Conservation (phyloP, 2,797 vertebrate species). For the Poeciliopsis turneri region DNA sequence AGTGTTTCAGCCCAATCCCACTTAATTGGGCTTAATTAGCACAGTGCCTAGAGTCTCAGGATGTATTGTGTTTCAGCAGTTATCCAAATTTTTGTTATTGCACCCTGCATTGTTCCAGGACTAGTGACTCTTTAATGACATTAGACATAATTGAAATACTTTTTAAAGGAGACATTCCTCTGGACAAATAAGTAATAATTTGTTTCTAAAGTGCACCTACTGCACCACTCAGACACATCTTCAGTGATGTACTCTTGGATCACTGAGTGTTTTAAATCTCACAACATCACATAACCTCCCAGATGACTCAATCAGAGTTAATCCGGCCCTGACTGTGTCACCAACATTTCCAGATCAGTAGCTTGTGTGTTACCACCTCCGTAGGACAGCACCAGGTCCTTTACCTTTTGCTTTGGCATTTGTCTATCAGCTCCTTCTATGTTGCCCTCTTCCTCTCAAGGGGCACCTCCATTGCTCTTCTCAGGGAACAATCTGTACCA, state of each 20-base stretch:
- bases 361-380: too few species aligned
- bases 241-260: not conserved
- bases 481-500: not conserved
- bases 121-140: not conserved
- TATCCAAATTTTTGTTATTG: slow-evolving; percentile 6
- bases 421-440: not conserved
- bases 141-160: not conserved
- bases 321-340: not conserved
- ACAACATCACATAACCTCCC: not conserved
- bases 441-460: not conserved
- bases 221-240: not conserved
- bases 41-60: not conserved
- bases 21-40: slow-evolving; percentile 7
- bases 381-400: not conserved
- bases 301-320: not conserved
- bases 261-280: not conserved
- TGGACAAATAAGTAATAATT: not conserved
- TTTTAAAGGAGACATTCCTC: not conserved
- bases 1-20: not conserved
- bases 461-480: not conserved
- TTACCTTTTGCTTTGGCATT: not conserved
- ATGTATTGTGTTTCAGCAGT: not conserved
- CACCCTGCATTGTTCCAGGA: not conserved
- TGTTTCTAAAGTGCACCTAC: not conserved
- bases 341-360: not conserved